Evolutionary conservation across 2,797 vertebrate genomes (phyloP).

Genomic region (Morus bassanus): DNA sequence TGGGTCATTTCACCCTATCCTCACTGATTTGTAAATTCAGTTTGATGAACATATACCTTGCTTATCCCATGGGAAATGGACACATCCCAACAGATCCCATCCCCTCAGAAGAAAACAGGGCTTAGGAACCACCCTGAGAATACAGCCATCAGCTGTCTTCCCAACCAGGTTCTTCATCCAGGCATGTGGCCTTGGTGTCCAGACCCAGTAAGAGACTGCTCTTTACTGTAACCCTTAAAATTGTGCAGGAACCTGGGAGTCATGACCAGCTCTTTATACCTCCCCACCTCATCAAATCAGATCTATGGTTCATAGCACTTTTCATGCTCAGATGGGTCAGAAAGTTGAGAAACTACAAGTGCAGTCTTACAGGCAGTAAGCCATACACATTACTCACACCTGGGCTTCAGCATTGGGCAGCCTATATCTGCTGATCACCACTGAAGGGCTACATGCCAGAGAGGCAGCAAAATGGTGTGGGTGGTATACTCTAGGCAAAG

Average conservation of each 20-base stretch:
- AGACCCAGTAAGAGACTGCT: neutral
- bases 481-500: neutral
- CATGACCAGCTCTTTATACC: neutral
- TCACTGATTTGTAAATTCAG: neutral
- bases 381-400: neutral
- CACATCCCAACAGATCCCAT: neutral
- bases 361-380: neutral
- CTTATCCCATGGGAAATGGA: neutral
- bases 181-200: neutral
- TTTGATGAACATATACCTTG: neutral
- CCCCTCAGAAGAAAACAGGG: neutral
- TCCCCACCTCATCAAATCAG: neutral
- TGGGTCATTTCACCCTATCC: neutral
- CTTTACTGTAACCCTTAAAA: neutral
- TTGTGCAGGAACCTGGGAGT: neutral
- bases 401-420: neutral
- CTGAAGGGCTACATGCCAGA: neutral
- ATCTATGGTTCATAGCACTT: neutral
- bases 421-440: accelerated
- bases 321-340: neutral
- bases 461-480: neutral
- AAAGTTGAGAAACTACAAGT: neutral
- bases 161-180: neutral
- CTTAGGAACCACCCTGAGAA: neutral
- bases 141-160: neutral